phyloP scores from a whole-genome alignment of 2,797 vertebrate genomes.

The Sebastes oblongus region DNA sequence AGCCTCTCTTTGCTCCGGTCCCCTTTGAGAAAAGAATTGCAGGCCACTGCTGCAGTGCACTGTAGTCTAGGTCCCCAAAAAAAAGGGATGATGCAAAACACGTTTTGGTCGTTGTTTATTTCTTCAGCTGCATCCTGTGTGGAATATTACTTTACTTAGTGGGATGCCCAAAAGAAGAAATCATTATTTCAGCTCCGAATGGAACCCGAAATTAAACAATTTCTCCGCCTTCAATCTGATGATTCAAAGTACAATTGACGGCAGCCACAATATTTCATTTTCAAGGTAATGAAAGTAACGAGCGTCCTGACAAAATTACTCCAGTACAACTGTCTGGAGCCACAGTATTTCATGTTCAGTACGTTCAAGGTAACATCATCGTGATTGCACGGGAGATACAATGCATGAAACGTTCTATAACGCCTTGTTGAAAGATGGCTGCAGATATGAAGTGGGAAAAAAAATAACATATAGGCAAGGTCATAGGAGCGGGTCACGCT shows the following conservation, averaged over 20 bases:
- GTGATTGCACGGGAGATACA: background rate
- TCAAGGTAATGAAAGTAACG: conserved; percentile 20
- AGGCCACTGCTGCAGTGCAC: background rate
- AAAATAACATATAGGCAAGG: background rate
- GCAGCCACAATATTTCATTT: conserved; percentile 13
- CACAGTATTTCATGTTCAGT: conserved; percentile 8
- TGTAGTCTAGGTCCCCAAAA: background rate
- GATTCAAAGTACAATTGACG: background rate
- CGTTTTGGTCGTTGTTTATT: background rate
- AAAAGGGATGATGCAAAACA: background rate
- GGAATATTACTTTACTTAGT: background rate
- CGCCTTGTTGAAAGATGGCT: background rate
- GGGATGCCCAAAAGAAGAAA: background rate
- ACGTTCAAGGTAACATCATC: conserved; percentile 2
- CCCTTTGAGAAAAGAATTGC: conserved; percentile 1
- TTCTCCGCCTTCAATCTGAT: background rate
- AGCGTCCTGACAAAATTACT: background rate
- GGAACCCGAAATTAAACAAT: background rate
- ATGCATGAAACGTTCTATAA: conserved; percentile 9
- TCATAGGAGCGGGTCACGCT: background rate
- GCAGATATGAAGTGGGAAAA: background rate
- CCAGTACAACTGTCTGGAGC: background rate
- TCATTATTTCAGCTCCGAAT: conserved; percentile 13
- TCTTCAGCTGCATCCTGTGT: background rate
- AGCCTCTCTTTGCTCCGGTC: background rate